A percentile compares a stretch with the other conserved stretches of the same genome.
phyloP scores from a whole-genome alignment of 2,797 vertebrate species.

The Mallotus villosus region DNA sequence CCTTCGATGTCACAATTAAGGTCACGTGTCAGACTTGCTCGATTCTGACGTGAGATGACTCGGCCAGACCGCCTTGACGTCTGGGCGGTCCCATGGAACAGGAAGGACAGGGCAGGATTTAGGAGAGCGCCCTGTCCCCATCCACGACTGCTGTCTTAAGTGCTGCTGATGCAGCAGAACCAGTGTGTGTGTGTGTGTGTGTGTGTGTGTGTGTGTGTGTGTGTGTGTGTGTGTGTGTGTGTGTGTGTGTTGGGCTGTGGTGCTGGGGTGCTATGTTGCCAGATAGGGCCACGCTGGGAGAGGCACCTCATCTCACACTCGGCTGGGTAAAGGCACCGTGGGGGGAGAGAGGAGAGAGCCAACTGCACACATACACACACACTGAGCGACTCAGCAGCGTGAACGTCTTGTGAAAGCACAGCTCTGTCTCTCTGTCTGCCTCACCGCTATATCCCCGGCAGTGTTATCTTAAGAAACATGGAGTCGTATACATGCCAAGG shows the following conservation, averaged over 20 bases:
- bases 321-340: slow-evolving; percentile 45
- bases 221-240: not conserved
- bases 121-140: not conserved
- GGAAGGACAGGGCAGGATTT: not conserved
- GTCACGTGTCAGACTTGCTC: no score
- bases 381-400: slow-evolving; percentile 3
- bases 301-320: slow-evolving; percentile 52
- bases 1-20: no score
- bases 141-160: not conserved
- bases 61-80: no score
- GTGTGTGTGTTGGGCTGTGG: slow-evolving; percentile 4
- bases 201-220: not conserved
- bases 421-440: not conserved
- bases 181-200: not conserved
- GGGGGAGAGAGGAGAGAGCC: not conserved
- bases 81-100: no score
- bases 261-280: slow-evolving; percentile 41
- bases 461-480: not conserved
- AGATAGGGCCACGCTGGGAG: slow-evolving; percentile 45
- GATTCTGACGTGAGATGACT: no score
- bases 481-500: not conserved
- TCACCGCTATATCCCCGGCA: not conserved
- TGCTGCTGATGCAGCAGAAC: slow-evolving; percentile 7
- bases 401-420: slow-evolving; percentile 7
- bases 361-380: not conserved